Conservation (phyloP, 2,113 vertebrate species). For the Willisornis vidua region DNA sequence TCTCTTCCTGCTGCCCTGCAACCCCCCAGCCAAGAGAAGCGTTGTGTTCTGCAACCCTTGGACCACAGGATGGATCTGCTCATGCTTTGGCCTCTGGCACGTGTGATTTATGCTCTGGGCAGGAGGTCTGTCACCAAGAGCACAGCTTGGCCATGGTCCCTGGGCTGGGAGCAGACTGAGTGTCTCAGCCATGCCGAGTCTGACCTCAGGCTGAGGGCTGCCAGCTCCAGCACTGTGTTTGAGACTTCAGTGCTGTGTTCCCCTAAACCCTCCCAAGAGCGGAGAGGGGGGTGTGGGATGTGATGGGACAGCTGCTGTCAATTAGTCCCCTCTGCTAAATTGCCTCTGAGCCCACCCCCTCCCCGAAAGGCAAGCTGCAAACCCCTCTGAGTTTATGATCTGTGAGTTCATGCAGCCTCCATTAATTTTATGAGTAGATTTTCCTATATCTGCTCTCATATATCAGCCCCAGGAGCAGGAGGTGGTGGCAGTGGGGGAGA, state of each 20-base stretch:
- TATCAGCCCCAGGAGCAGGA: not conserved
- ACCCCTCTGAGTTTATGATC: constrained; percentile 39
- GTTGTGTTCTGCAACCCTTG: not conserved
- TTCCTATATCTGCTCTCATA: constrained; percentile 36
- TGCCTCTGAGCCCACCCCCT: not conserved
- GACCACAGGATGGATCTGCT: not conserved
- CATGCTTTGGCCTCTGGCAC: not conserved
- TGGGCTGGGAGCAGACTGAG: not conserved
- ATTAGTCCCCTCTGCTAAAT: constrained; percentile 51
- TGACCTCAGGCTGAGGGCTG: not conserved
- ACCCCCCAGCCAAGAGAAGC: no score
- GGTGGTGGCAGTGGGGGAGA: not conserved
- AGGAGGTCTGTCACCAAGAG: not conserved
- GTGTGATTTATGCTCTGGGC: not conserved
- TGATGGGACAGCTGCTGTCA: not conserved
- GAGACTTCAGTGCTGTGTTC: not conserved
- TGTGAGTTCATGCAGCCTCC: constrained; percentile 49
- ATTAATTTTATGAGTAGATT: constrained; percentile 46
- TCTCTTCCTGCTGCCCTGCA: not conserved
- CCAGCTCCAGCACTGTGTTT: not conserved
- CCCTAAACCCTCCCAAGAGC: not conserved
- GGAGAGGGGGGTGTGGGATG: not conserved
- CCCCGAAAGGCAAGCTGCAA: not conserved
- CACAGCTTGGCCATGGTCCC: not conserved
- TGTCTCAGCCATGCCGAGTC: not conserved